Evolutionary conservation across 2,888 invertebrate species (phyloP).

Genomic region (Ochropleura leucogaster): DNA sequence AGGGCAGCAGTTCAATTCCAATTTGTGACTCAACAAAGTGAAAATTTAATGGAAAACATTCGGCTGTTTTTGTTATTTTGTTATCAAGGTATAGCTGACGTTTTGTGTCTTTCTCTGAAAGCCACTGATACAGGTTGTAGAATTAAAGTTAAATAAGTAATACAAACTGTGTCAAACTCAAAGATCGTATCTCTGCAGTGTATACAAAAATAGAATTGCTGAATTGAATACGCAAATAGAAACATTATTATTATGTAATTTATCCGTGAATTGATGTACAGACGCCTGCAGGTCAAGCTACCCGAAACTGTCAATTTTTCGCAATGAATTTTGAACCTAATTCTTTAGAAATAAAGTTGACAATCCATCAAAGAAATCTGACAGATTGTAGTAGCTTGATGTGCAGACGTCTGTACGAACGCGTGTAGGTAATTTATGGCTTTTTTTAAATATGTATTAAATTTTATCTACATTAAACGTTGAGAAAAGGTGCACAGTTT

Average conservation of each 20-base stretch:
- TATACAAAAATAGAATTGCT: not conserved
- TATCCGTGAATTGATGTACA: not conserved
- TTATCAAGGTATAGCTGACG: constrained; percentile 10
- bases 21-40: constrained; percentile 57
- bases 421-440: not conserved
- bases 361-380: too few relatives aligned
- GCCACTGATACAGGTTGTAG: not conserved
- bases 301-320: too few relatives aligned
- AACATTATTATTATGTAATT: not conserved
- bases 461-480: too few relatives aligned
- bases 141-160: not conserved
- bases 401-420: too few relatives aligned
- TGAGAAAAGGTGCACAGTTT: too few relatives aligned
- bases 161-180: not conserved
- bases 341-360: too few relatives aligned
- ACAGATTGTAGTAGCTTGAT: too few relatives aligned
- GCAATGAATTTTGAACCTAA: too few relatives aligned
- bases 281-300: too few relatives aligned
- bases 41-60: constrained; percentile 46
- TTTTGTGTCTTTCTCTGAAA: constrained; percentile 1
- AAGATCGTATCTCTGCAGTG: not conserved
- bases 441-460: too few relatives aligned
- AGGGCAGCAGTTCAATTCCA: constrained; percentile 61
- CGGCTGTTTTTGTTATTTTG: constrained; percentile 26
- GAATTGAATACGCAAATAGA: not conserved